Base-by-base conservation (phyloP, 1,140 invertebrate species). In the Berghia stephanieae region DNA sequence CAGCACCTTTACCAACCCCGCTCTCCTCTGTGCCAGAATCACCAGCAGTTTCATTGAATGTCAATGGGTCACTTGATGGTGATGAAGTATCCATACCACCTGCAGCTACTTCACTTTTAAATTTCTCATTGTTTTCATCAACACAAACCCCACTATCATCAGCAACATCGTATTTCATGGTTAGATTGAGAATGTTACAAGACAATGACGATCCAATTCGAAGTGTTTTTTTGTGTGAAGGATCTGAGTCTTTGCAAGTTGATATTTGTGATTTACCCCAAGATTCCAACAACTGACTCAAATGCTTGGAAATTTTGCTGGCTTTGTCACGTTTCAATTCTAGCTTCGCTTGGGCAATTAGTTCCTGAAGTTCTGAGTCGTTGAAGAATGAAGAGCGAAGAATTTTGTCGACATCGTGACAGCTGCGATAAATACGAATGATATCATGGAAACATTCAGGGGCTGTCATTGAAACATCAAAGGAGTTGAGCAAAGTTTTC, bases 361-460 rank as follows among this genome's bases (percentile, higher is more conserved):
- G 74, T 16, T 73, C 74, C 38, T 77, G 67, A 36, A 87, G 76
- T 46, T 83, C 82, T 8, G 81, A 70, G 52, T 83, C 83, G 40
- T 82, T 77, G 75, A 86, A 86, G 68, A 82, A 85, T 18, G 77
- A 82, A 2, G 85, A 82, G 82, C 94, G 92, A 38, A 92, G 88
- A 66, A 85, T 83, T 71, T 85, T 89, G 78, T 90, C 89, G 57
- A 86, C 77, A 71, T 88, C 85, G 66, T 86, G 81, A 57, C 87
- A 88, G 42, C 77, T 81, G 43, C 79, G 81, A 66, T 85, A 84
- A 5, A 86, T 82, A n/a, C 79, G 78, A 27, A 88, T 78, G 24
- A 88, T 82, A 66, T 85, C 81, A 44, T 82, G 73, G 57, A 80
- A 77, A 40, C 67, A 75, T 21, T 78, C 76, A 36, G 75, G 75